Base-by-base conservation (phyloP, 2,113 vertebrate genomes). In the Dermatemys mawii region DNA sequence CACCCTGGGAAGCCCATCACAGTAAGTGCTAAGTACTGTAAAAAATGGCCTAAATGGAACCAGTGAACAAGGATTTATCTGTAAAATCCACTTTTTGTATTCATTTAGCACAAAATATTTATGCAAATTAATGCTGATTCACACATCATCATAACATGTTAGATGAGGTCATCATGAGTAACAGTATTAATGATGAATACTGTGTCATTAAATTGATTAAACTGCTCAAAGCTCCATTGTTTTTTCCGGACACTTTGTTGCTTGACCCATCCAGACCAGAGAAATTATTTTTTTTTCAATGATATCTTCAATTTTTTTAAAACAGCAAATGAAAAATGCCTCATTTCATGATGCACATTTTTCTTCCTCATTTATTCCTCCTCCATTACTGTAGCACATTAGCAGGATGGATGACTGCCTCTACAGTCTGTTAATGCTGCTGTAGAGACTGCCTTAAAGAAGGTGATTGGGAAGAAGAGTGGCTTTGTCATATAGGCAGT, bases 121-220 rank as follows among this genome's bases (percentile, higher is more conserved):
- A 88, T 78, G 88, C 78, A 96, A 95, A 96, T 94, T 49, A 92
- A 89, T 79, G 49, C 27, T 87, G 70, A 87, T 79, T 87, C 79
- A 57, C 27, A n/a, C 51, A 22, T 80, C 46, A 22, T 80, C 41
- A 32, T 75, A 41, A 55, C 26, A 24, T 2, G 13, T 13, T 84
- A 89, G 96, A 90, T 88, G 80, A 87, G 70, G 90, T 85, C 86
- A 91, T 81, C 5, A 6, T 6, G 50, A 92, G 46, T 75, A 53
- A 54, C 46, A 78, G 91, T 90, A 95, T 38, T 83, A 27, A 70
- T 0, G 1, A 95, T 94, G 26, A 91, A 53, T 87, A 92, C 60
- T n/a, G 78, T 27, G 49, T 92, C 49, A 87, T 29, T 92, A 76
- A 90, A 60, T 91, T 94, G 86, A 92, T 54, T 70, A 38, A 93